Evolutionary conservation across 2,797 vertebrate genomes (phyloP), one percentile per base, ranked within the genome.

Genomic region (Mallotus villosus): DNA sequence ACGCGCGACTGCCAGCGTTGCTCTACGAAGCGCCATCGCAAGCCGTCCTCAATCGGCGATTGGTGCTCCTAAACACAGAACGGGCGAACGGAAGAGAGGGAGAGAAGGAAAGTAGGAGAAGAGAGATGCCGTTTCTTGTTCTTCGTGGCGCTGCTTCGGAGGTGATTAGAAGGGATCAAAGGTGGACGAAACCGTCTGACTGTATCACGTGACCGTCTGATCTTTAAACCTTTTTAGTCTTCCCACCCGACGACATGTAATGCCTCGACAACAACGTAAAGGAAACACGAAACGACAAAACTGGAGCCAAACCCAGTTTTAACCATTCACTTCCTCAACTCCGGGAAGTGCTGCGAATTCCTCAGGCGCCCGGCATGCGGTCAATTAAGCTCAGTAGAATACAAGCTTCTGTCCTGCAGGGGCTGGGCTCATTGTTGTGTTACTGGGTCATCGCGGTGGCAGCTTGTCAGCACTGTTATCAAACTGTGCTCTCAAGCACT

Each of bases 181-280:
- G 70, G 74, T 78, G 61, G 72, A 68, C 75, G 72, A 71, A 14
- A 22, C 22, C 2, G 19, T 67, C 78, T 74, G 25, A 65, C 37
- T 74, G 25, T 67, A 11, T 85, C 87, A 86, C 81, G 77, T 84
- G 86, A 86, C 73, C 24, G 5, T 49, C 6, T 24, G 27, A 34
- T 27, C 29, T 11, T 55, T 21, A 46, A 46, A 46, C 41, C 41
- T 14, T 12, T 12, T 46, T 14, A 0, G 41, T 46, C 41, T 46
- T 46, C 41, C 41, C 14, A 46, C 41, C 41, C 9, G 41, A 46
- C 41, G 2, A 46, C 41, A 46, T 8, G 12, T 46, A 2, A 46
- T 8, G 41, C 41, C 41, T 46, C 41, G 2, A 46, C 12, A 46
- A 46, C 14, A 11, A 46, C 9, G 3, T 46, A 12, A 46, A 46